A percentile compares a stretch with the other conserved stretches of the same genome.
These are phyloP conservation scores for Podiceps cristatus DNA, from an alignment of 2,113 vertebrate species.

Conservation along the genomic window DNA sequence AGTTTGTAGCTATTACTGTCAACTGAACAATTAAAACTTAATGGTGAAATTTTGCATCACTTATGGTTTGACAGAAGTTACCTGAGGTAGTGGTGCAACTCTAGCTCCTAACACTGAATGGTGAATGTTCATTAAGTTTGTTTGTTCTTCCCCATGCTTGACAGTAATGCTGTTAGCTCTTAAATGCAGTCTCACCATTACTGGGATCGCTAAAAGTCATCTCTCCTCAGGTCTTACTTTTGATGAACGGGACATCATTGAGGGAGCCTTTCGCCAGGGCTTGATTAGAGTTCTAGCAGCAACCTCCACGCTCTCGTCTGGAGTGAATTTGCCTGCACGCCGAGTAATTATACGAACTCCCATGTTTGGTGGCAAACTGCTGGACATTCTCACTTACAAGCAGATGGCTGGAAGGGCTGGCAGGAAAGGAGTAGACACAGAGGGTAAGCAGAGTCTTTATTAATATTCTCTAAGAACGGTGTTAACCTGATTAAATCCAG, in stretches of 20 bases:
- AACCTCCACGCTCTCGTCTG: slow-evolving; percentile 95
- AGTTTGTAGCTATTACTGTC: neutral
- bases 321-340: slow-evolving; percentile 95
- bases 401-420: slow-evolving; percentile 97
- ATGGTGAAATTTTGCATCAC: neutral
- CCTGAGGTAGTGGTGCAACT: neutral
- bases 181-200: neutral
- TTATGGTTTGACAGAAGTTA: neutral
- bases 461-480: neutral
- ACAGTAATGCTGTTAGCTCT: neutral
- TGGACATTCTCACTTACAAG: slow-evolving; percentile 93
- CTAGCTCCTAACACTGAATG: neutral
- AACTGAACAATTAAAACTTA: neutral
- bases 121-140: neutral
- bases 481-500: slow-evolving; percentile 41
- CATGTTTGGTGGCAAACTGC: slow-evolving; percentile 85
- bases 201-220: neutral
- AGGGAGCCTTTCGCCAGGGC: slow-evolving; percentile 92
- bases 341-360: slow-evolving; percentile 94
- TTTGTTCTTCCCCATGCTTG: neutral
- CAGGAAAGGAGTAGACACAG: slow-evolving; percentile 92
- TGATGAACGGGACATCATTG: slow-evolving; percentile 93
- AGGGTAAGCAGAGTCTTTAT: slow-evolving; percentile 76
- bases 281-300: slow-evolving; percentile 87
- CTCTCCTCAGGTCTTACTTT: slow-evolving; percentile 89